Conservation (phyloP, 1,140 invertebrate genomes). For the Papilio polytes region DNA sequence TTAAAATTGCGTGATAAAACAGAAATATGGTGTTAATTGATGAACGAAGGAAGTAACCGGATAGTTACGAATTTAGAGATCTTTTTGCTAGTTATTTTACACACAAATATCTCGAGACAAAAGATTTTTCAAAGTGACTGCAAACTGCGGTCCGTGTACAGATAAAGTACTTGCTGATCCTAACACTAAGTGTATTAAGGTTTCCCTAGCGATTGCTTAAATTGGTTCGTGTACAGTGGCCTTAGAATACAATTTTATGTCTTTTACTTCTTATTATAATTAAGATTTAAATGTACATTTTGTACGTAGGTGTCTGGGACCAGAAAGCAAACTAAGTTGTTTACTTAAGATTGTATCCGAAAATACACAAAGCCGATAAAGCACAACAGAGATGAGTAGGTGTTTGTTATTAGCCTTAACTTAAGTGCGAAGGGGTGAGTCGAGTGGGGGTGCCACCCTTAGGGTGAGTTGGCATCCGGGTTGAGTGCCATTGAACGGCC, state of each 20-base stretch:
- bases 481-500: constrained; percentile 67
- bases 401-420: constrained; percentile 47
- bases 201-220: too few species aligned
- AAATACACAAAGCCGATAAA: constrained; percentile 19
- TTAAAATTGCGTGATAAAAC: background rate
- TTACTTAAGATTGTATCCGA: constrained; percentile 12
- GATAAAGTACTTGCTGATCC: too few species aligned
- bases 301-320: background rate
- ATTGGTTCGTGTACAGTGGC: too few species aligned
- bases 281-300: background rate
- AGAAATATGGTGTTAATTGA: background rate
- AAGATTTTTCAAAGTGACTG: too few species aligned
- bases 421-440: constrained; percentile 41
- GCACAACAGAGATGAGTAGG: constrained; percentile 36
- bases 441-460: constrained; percentile 44
- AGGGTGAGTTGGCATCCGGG: constrained; percentile 54
- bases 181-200: too few species aligned
- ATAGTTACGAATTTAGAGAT: background rate
- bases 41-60: background rate
- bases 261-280: background rate
- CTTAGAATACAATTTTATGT: too few species aligned
- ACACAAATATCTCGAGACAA: too few species aligned
- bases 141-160: too few species aligned
- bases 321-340: background rate
- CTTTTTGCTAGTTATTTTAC: background rate